These are phyloP conservation scores for Ostrea denselamellosa DNA, from an alignment of 1,140 invertebrate species.

Conservation along the genomic window DNA sequence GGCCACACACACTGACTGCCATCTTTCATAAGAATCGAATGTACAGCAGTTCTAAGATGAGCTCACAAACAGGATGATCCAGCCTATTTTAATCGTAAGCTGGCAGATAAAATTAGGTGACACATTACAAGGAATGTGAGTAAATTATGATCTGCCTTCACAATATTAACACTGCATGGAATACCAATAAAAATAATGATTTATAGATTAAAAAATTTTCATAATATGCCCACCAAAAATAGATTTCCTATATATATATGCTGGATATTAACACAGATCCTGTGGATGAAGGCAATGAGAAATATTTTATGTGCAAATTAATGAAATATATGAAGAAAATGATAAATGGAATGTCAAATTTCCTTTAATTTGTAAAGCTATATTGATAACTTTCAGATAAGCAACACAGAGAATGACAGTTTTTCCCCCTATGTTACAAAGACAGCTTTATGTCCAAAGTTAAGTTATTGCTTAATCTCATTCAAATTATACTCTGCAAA, in stretches of 20 bases:
- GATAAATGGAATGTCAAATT: constrained; percentile 8
- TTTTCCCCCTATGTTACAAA: not conserved
- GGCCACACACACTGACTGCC: not conserved
- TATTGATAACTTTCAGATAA: constrained; percentile 12
- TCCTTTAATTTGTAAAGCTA: constrained; percentile 14
- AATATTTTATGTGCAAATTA: constrained; percentile 1
- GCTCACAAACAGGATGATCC: not conserved
- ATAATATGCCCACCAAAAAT: constrained; percentile 18
- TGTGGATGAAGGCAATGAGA: not conserved
- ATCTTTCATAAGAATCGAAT: not conserved
- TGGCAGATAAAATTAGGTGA: constrained; percentile 39
- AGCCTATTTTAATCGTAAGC: constrained; percentile 17
- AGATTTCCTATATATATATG: not conserved
- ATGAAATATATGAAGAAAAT: constrained; percentile 28
- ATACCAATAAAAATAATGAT: constrained; percentile 24
- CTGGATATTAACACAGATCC: constrained; percentile 1
- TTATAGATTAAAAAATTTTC: constrained; percentile 17
- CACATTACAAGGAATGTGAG: constrained; percentile 22
- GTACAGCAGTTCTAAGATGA: not conserved
- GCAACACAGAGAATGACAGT: not conserved
- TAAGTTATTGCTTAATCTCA: not conserved
- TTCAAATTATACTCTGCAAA: not conserved
- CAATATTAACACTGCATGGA: constrained; percentile 27
- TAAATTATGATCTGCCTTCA: constrained; percentile 36
- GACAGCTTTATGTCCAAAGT: constrained; percentile 10